Conservation (phyloP, 2,113 vertebrate species). For the Baryphthengus martii region DNA sequence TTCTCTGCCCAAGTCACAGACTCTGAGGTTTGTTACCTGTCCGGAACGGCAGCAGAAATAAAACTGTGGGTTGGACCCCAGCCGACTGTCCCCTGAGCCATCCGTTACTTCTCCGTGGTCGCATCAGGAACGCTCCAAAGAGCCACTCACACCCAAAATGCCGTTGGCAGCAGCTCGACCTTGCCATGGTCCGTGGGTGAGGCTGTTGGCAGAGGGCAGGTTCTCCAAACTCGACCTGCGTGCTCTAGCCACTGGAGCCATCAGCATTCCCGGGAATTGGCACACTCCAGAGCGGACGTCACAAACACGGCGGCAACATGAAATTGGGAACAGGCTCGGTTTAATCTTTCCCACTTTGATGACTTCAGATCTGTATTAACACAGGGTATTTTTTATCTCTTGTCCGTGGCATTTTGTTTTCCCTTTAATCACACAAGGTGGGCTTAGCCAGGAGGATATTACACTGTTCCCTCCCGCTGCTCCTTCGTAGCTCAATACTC, state of each 20-base stretch:
- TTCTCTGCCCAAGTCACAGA: not conserved
- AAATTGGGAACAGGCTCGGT: not conserved
- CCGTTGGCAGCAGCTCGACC: no score
- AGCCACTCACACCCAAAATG: rapidly evolving
- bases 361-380: not conserved
- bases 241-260: rapidly evolving
- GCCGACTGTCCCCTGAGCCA: not conserved
- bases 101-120: rapidly evolving
- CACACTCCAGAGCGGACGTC: not conserved
- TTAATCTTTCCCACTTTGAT: not conserved
- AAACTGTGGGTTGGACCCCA: not conserved
- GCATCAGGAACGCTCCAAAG: not conserved
- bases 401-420: not conserved
- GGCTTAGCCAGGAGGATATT: not conserved
- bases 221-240: not conserved
- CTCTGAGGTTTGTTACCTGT: rapidly evolving
- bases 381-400: not conserved
- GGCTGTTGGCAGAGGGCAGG: not conserved
- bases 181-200: not conserved
- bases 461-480: not conserved
- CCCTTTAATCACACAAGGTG: constrained; percentile 7
- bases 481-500: not conserved
- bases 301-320: rapidly evolving
- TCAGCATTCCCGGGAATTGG: not conserved
- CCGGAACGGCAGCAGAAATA: not conserved